phyloP scores from a whole-genome alignment of 2,797 vertebrate genomes.

The Chaunax sp. region DNA sequence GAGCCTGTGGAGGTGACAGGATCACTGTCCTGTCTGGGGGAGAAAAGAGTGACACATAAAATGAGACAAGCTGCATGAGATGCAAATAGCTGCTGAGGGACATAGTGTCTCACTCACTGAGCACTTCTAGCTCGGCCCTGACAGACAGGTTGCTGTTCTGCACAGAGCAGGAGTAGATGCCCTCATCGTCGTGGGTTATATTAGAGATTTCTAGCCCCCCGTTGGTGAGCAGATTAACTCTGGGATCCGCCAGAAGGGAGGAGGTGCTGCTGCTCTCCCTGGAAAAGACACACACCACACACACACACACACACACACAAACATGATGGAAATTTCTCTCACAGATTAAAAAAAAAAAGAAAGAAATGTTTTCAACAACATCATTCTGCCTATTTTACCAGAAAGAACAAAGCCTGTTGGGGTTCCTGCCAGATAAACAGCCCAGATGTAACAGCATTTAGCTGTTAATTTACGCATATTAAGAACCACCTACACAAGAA shows the following conservation, averaged over 20 bases:
- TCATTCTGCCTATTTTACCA: constrained; percentile 16
- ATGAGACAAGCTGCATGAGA: constrained; percentile 19
- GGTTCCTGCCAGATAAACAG: constrained; percentile 43
- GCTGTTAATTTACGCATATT: constrained; percentile 63
- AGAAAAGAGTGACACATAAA: constrained; percentile 24
- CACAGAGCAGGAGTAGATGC: constrained; percentile 86
- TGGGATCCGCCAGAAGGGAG: constrained; percentile 80
- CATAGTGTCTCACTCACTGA: constrained; percentile 75
- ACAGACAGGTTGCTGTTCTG: constrained; percentile 82
- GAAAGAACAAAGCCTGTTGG: constrained; percentile 42
- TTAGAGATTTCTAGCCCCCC: constrained; percentile 86
- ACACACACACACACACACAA: too few species aligned
- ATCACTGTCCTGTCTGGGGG: constrained; percentile 88
- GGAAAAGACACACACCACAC: constrained; percentile 16
- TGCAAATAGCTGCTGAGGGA: constrained; percentile 21
- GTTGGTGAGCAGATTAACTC: constrained; percentile 81
- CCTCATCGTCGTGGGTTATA: constrained; percentile 81
- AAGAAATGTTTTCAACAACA: constrained; percentile 10
- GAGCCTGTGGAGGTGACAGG: constrained; percentile 74
- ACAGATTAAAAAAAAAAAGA: not conserved
- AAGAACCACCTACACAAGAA: constrained; percentile 37
- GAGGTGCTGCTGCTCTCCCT: constrained; percentile 72
- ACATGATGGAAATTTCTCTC: too few species aligned
- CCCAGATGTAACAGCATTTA: constrained; percentile 62
- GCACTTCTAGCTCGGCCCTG: constrained; percentile 84